A percentile compares a stretch with the other conserved stretches of the same genome.
Conservation (phyloP, 1,140 invertebrate species). For the Panagrolaimus sp. region DNA sequence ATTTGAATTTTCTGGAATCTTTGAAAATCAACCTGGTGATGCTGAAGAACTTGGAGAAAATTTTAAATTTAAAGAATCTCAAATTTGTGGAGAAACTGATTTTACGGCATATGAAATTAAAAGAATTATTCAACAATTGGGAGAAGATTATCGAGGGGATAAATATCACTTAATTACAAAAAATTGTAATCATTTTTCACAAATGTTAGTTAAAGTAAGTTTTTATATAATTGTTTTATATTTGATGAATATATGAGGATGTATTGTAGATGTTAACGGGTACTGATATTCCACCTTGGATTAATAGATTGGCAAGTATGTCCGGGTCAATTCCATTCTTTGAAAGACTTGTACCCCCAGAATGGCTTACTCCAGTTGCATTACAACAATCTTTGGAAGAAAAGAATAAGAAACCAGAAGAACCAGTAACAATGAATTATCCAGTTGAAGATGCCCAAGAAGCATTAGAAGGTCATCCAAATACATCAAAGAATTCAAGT, state of each 20-base stretch:
- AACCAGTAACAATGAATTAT: conserved; percentile 19
- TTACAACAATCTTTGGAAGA: conserved; percentile 36
- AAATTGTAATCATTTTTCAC: conserved; percentile 97
- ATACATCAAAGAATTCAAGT: conserved; percentile 7
- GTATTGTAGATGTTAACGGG: conserved; percentile 79
- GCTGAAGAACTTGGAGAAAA: conserved; percentile 91
- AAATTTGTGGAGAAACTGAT: conserved; percentile 92
- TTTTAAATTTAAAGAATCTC: conserved; percentile 85
- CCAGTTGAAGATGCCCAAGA: conserved; percentile 23
- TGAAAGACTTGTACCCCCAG: conserved; percentile 77
- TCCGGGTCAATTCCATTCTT: conserved; percentile 96
- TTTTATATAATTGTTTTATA: background rate
- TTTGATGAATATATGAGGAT: conserved; percentile 25
- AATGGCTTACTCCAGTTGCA: conserved; percentile 88
- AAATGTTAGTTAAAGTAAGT: conserved; percentile 78
- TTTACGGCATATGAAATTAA: conserved; percentile 88
- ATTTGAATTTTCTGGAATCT: conserved; percentile 82
- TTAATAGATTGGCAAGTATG: conserved; percentile 91
- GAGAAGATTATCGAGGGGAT: conserved; percentile 92
- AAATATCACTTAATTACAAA: conserved; percentile 98
- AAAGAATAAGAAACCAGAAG: conserved; percentile 10
- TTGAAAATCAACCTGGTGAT: conserved; percentile 86
- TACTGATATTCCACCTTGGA: conserved; percentile 90
- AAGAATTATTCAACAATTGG: conserved; percentile 80
- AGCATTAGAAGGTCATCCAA: conserved; percentile 24